Evolutionary conservation across 2,888 invertebrate genomes (phyloP).

Genomic region (Patella caerulea): DNA sequence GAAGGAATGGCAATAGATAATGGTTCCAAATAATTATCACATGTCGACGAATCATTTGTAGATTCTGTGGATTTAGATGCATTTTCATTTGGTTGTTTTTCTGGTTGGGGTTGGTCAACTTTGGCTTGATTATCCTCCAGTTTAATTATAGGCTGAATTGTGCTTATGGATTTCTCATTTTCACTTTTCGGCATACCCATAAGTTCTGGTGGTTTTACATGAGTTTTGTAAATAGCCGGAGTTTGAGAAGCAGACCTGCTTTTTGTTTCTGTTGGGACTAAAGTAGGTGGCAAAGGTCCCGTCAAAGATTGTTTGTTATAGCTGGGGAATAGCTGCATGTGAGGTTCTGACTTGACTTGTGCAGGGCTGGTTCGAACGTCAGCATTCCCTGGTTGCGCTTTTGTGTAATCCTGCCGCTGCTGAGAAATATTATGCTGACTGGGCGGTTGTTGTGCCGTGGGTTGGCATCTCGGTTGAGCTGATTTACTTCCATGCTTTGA

Average conservation of each 20-base stretch:
- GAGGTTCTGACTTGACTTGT: not conserved
- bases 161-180: not conserved
- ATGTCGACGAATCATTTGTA: slow-evolving; percentile 1
- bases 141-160: not conserved
- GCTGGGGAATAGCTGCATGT: not conserved
- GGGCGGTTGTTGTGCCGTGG: not conserved
- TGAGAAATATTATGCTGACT: not conserved
- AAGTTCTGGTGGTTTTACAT: not conserved
- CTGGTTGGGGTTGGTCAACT: not conserved
- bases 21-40: slow-evolving; percentile 22
- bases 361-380: not conserved
- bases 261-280: not conserved
- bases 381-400: not conserved
- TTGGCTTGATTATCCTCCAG: not conserved
- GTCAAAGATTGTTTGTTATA: not conserved
- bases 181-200: not conserved
- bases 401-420: not conserved
- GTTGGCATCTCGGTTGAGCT: not conserved
- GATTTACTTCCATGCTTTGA: not conserved
- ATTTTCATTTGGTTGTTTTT: not conserved
- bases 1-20: slow-evolving; percentile 30
- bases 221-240: not conserved
- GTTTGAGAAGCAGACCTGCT: not conserved
- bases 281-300: not conserved
- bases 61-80: not conserved